Conservation (phyloP, 2,888 invertebrate species). For the Cosmia pyralina region DNA sequence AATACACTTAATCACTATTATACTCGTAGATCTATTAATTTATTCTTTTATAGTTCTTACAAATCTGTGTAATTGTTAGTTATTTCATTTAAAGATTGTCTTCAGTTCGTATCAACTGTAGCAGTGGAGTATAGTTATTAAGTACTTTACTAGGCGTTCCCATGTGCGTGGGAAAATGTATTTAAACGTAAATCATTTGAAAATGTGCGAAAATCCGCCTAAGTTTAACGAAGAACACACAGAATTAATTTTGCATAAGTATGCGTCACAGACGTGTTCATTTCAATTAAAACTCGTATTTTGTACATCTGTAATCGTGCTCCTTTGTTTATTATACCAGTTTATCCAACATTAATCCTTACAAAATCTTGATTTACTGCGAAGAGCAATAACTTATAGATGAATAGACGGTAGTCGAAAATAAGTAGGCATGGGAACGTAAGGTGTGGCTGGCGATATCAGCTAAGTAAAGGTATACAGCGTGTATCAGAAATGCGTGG, state of each 20-base stretch:
- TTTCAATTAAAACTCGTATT: slow-evolving; percentile 3
- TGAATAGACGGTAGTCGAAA: slow-evolving; percentile 21
- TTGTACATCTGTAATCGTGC: background rate
- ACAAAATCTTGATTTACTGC: background rate
- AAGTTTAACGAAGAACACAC: background rate
- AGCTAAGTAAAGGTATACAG: background rate
- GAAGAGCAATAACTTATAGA: slow-evolving; percentile 14
- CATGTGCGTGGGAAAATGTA: slow-evolving; percentile 13
- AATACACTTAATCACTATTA: background rate
- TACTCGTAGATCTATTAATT: background rate
- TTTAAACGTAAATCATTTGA: background rate
- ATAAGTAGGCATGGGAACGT: slow-evolving; percentile 14
- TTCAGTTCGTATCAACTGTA: slow-evolving; percentile 12
- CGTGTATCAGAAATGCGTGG: too few relatives aligned
- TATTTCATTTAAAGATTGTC: slow-evolving; percentile 2
- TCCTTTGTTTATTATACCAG: slow-evolving; percentile 23
- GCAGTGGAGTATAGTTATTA: background rate
- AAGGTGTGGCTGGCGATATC: slow-evolving; percentile 24
- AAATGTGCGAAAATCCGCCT: slow-evolving; percentile 12
- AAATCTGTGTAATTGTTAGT: slow-evolving; percentile 5
- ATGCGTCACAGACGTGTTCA: background rate
- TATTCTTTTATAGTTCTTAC: slow-evolving; percentile 10
- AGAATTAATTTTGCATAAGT: background rate
- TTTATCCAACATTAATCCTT: background rate
- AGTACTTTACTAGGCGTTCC: background rate